A percentile compares a stretch with the other conserved stretches of the same genome.
These are phyloP conservation scores for Clamator glandarius DNA, from an alignment of 2,797 vertebrate species.

Conservation along the genomic window DNA sequence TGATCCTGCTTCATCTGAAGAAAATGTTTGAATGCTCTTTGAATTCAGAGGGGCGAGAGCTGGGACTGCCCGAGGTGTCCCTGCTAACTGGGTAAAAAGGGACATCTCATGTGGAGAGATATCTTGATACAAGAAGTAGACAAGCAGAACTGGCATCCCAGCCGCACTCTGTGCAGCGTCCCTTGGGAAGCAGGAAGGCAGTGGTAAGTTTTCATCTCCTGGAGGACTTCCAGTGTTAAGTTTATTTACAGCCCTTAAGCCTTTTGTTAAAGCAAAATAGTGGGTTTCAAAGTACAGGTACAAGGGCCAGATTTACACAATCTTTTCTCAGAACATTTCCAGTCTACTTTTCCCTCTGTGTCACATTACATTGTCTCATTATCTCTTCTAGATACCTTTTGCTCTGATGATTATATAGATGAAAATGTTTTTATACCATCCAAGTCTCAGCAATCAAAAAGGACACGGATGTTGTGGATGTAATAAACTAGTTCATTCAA, in stretches of 20 bases:
- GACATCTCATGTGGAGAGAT: background rate
- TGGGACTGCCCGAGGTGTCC: background rate
- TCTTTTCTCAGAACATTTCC: background rate
- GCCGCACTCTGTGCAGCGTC: background rate
- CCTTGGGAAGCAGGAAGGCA: background rate
- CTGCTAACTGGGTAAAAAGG: background rate
- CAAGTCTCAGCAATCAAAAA: background rate
- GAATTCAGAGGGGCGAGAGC: background rate
- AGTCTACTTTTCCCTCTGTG: background rate
- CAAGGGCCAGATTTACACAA: background rate
- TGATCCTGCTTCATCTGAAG: background rate
- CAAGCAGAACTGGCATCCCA: background rate
- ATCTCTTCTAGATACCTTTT: background rate
- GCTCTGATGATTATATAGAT: background rate
- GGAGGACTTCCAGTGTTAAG: background rate
- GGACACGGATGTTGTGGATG: background rate
- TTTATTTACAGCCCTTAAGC: slow-evolving; percentile 14
- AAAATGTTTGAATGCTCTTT: background rate
- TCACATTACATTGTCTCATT: background rate
- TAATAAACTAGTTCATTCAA: background rate
- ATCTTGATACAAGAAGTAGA: background rate
- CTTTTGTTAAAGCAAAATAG: background rate
- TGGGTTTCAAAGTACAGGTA: background rate
- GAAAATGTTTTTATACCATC: background rate
- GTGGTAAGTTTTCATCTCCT: background rate